Evolutionary conservation across 2,797 vertebrate species (phyloP).

Genomic region (Austrolebias charrua): DNA sequence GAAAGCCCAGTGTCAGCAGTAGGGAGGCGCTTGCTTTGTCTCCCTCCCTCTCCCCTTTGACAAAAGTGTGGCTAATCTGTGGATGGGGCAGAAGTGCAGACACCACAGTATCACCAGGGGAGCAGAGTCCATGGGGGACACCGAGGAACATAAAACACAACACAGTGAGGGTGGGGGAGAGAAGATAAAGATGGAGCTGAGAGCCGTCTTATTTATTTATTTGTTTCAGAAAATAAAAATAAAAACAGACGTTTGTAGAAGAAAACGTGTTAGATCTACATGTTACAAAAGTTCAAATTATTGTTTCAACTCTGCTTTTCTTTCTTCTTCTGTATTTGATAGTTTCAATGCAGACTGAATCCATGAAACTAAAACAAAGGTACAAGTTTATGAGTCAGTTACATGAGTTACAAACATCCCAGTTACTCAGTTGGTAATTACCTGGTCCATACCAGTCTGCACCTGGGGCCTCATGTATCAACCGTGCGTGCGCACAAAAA

Average conservation of each 20-base stretch:
- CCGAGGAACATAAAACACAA: conserved; percentile 8
- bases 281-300: background rate
- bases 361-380: too few species aligned
- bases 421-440: too few species aligned
- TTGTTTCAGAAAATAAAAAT: background rate
- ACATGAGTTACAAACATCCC: too few species aligned
- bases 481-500: too few species aligned
- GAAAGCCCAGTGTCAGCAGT: conserved; percentile 88
- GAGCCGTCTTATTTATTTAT: conserved; percentile 1
- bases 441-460: too few species aligned
- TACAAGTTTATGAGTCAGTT: too few species aligned
- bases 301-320: background rate
- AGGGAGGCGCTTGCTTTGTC: conserved; percentile 61
- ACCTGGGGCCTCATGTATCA: too few species aligned
- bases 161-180: conserved; percentile 2
- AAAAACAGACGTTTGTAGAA: background rate
- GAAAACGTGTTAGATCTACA: too few species aligned
- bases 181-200: background rate
- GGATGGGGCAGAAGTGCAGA: conserved; percentile 80
- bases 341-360: too few species aligned
- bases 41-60: conserved; percentile 53
- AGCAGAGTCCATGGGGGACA: conserved; percentile 16
- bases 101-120: conserved; percentile 72
- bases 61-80: conserved; percentile 78
- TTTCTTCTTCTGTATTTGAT: too few species aligned